A percentile compares a stretch with the other conserved stretches of the same genome.
phyloP scores from a whole-genome alignment of 2,888 invertebrate species.

The Caenorhabditis sp. region DNA sequence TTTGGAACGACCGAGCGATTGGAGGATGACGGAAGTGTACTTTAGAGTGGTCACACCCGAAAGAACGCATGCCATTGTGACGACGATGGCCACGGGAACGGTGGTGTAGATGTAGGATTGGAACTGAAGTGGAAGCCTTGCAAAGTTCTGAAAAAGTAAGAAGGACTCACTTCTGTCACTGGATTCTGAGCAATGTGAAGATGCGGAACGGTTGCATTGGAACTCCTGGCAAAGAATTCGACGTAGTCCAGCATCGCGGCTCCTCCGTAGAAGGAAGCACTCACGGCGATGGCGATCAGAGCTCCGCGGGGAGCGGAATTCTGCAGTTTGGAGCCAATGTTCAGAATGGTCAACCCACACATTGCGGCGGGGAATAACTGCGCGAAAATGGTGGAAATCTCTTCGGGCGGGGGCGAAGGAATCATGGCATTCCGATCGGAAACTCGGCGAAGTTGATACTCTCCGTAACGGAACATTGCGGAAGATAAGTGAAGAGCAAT shows the following conservation, averaged over 20 bases:
- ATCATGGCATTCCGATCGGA: constrained; percentile 47
- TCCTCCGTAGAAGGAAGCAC: constrained; percentile 33
- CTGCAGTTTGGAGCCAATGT: constrained; percentile 49
- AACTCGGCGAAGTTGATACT: constrained; percentile 46
- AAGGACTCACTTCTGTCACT: too few species aligned
- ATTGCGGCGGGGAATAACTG: constrained; percentile 51
- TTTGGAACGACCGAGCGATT: constrained; percentile 27
- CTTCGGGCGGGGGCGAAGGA: constrained; percentile 27
- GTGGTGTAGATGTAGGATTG: constrained; percentile 54
- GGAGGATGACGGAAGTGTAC: constrained; percentile 45
- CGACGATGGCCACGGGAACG: constrained; percentile 45
- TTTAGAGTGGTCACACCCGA: constrained; percentile 53
- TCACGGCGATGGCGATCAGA: constrained; percentile 41
- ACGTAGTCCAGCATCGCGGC: constrained; percentile 50
- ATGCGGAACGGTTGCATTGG: not conserved
- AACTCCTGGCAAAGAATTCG: constrained; percentile 47
- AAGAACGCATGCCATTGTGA: constrained; percentile 40
- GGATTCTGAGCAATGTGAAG: too few species aligned
- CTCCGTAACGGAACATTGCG: constrained; percentile 51
- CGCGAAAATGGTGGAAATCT: constrained; percentile 41
- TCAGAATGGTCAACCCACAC: constrained; percentile 48
- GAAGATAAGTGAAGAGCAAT: constrained; percentile 48
- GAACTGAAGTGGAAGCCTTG: constrained; percentile 21
- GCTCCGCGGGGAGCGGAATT: constrained; percentile 48
- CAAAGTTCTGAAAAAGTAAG: too few species aligned